Base-by-base conservation (phyloP, 2,888 invertebrate genomes). In the Buathra laborator region DNA sequence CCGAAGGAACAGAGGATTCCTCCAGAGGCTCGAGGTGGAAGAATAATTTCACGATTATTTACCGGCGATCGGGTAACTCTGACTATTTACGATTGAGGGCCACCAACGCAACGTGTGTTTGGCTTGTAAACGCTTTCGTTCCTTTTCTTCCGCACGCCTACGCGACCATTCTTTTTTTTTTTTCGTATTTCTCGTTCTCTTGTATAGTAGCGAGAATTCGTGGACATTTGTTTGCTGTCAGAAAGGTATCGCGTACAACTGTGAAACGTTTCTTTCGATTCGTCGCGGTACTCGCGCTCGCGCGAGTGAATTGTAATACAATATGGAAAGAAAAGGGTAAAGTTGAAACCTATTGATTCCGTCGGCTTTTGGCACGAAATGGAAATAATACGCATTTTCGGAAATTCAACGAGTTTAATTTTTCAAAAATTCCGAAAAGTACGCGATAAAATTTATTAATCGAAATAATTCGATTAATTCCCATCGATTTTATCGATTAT, bases 31-130 rank as follows among this genome's bases (percentile, higher is more conserved):
- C 56, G 48, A n/a, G 37, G 43, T 71, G 80, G 77, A 66, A 76
- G 77, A 76, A 82, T 82, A 82, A 82, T 77, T 82, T 82, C 66
- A 77, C 71, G 82, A 82, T 82, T 77, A 77, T 77, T 82, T 77
- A 82, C 66, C 72, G 71, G 64, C 67, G 82, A 82, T 82, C 77
- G 82, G 76, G 56, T 82, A 80, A 74, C 75, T 68, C 80, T 48
- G 74, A 81, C 46, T 81, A 67, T 81, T 75, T 81, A 81, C 68
- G 75, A 37, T 75, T 74, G 74, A 66, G 51, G 67, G 53, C 82
- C 76, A 82, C 82, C 82, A 75, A 81, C 81, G 68, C 74, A 75
- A 43, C 16, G 48, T 19, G 43, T 62, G n/a, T 32, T 56, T 53
- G 24, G 48, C 43, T 14, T 43, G 37, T 75, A 68, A 10, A 14